These are phyloP conservation scores for Tenthredo mesomela DNA, from an alignment of 2,888 invertebrate genomes.

Conservation along the genomic window DNA sequence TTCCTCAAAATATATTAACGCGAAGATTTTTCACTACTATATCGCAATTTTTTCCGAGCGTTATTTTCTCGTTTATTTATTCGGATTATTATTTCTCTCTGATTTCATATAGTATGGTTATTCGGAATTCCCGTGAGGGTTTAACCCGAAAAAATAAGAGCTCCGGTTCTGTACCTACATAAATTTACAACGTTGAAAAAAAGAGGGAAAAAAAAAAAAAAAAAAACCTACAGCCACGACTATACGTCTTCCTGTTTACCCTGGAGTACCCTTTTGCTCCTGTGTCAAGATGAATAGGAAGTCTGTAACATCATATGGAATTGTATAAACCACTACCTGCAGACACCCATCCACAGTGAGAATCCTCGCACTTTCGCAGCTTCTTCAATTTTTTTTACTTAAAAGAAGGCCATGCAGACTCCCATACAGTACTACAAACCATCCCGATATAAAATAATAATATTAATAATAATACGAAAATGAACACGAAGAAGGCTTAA, in stretches of 20 bases:
- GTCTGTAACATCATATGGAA: neutral
- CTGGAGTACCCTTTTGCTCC: neutral
- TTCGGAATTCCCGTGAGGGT: neutral
- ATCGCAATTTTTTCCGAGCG: neutral
- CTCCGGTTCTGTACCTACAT: neutral
- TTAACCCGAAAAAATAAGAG: neutral
- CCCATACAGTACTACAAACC: neutral
- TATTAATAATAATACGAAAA: neutral
- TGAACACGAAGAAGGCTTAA: neutral
- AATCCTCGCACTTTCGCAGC: neutral
- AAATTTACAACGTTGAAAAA: neutral
- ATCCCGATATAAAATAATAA: neutral
- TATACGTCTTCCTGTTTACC: neutral
- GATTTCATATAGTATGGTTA: neutral
- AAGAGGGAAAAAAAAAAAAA: neutral
- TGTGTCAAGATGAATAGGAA: neutral
- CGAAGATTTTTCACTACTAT: neutral
- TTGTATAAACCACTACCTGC: neutral
- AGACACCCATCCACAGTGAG: neutral
- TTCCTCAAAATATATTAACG: neutral
- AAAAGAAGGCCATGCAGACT: neutral
- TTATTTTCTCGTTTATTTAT: neutral
- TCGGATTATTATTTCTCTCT: neutral
- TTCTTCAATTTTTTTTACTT: neutral
- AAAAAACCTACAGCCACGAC: neutral